phyloP scores from a whole-genome alignment of 2,113 vertebrate genomes.

The Lonchura striata region DNA sequence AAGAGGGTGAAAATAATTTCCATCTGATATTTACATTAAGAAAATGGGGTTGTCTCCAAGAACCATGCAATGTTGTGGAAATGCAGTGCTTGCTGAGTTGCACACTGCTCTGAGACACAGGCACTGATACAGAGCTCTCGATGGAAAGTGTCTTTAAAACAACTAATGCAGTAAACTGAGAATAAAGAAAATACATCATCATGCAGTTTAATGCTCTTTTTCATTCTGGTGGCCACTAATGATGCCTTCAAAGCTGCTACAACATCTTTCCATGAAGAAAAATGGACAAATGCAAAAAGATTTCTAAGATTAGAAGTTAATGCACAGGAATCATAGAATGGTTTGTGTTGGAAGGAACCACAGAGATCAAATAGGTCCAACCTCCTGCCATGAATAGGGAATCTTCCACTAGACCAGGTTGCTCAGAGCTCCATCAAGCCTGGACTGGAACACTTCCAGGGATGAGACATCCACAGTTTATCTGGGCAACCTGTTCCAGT shows the following conservation, averaged over 20 bases:
- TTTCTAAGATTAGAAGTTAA: neutral
- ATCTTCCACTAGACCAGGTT: neutral
- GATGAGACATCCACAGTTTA: neutral
- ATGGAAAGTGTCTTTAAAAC: neutral
- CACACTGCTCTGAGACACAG: neutral
- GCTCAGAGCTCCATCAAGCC: neutral
- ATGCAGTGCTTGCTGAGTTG: neutral
- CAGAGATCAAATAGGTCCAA: neutral
- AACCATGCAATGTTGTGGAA: neutral
- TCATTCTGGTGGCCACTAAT: neutral
- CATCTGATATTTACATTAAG: neutral
- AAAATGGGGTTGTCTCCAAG: neutral
- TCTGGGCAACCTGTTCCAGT: neutral
- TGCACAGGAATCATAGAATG: neutral
- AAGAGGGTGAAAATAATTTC: neutral
- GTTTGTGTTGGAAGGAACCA: neutral
- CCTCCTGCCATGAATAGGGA: fast-evolving
- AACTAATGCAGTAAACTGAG: neutral
- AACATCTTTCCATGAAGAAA: neutral
- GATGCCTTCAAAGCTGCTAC: neutral
- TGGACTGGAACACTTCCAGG: neutral
- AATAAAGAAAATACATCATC: neutral
- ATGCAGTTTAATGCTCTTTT: neutral
- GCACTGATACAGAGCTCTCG: fast-evolving
- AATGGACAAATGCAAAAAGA: neutral